These are phyloP conservation scores for Xylocopa sonorina DNA, from an alignment of 1,140 invertebrate genomes.

Conservation along the genomic window DNA sequence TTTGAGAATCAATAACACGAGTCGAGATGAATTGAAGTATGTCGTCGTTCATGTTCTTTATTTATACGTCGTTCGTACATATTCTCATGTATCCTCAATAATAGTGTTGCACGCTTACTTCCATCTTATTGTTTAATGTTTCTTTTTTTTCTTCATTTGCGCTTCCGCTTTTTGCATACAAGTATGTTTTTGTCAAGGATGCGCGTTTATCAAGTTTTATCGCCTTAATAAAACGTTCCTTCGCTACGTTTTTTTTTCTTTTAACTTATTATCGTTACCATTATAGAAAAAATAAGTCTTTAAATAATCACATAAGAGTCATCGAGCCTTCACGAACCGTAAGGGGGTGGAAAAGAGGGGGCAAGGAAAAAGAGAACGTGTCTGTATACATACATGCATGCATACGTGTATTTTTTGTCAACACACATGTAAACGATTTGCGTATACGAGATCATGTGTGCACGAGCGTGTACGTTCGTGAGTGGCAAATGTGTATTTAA, in stretches of 20 bases:
- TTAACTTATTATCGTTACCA: slow-evolving; percentile 75
- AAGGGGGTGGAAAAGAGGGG: too few relatives aligned
- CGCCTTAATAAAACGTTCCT: slow-evolving; percentile 74
- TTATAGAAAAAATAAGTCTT: slow-evolving; percentile 82
- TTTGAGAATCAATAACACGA: not conserved
- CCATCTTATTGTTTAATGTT: slow-evolving; percentile 61
- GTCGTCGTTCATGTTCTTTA: slow-evolving; percentile 73
- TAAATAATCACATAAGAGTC: slow-evolving; percentile 81
- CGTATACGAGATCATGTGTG: not conserved
- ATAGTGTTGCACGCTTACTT: slow-evolving; percentile 64
- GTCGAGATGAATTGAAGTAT: slow-evolving; percentile 30
- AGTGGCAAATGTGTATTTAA: slow-evolving; percentile 13
- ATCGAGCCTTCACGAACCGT: slow-evolving; percentile 67
- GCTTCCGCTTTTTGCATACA: slow-evolving; percentile 52
- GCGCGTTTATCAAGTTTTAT: slow-evolving; percentile 70
- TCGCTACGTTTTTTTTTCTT: slow-evolving; percentile 74
- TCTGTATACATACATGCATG: slow-evolving; percentile 42
- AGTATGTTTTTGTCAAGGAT: slow-evolving; percentile 68
- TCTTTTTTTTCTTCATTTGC: slow-evolving; percentile 38
- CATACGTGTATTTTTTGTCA: slow-evolving; percentile 34
- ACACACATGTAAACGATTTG: slow-evolving; percentile 24
- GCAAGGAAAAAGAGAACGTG: slow-evolving; percentile 10
- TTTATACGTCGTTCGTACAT: slow-evolving; percentile 77
- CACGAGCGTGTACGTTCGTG: not conserved
- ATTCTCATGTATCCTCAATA: slow-evolving; percentile 63